A percentile compares a stretch with the other conserved stretches of the same genome.
Conservation (phyloP, 2,888 invertebrate genomes). For the Calameuta pallipes region DNA sequence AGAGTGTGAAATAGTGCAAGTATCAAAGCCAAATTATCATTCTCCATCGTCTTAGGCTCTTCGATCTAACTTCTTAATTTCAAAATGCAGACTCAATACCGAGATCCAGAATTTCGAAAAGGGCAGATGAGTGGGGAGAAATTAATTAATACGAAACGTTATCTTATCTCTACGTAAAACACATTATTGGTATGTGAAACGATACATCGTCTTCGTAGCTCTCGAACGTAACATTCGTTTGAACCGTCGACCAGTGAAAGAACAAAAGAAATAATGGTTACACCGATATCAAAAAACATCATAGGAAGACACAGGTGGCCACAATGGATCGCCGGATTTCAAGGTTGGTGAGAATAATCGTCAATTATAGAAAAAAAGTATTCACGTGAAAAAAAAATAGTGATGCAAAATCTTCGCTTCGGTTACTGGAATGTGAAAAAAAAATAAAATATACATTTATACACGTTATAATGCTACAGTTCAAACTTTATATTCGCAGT, state of each 20-base stretch:
- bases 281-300: no score
- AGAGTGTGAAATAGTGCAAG: neutral
- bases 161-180: no score
- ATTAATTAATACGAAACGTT: no score
- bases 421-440: neutral
- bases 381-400: neutral
- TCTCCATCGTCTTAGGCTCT: neutral
- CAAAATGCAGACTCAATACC: neutral
- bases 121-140: no score
- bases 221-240: no score
- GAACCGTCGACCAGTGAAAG: no score
- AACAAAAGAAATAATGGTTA: no score
- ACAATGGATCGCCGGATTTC: slow-evolving; percentile 32
- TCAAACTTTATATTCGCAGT: slow-evolving; percentile 27
- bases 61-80: neutral
- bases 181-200: no score
- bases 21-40: no score
- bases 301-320: slow-evolving; percentile 26
- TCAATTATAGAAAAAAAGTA: neutral
- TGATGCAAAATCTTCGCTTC: neutral
- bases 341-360: slow-evolving; percentile 17
- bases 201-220: no score
- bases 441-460: slow-evolving; percentile 9
- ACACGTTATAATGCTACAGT: no score
- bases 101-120: no score